Evolutionary conservation across 1,140 invertebrate genomes (phyloP).

Genomic region (Anastrepha obliqua): DNA sequence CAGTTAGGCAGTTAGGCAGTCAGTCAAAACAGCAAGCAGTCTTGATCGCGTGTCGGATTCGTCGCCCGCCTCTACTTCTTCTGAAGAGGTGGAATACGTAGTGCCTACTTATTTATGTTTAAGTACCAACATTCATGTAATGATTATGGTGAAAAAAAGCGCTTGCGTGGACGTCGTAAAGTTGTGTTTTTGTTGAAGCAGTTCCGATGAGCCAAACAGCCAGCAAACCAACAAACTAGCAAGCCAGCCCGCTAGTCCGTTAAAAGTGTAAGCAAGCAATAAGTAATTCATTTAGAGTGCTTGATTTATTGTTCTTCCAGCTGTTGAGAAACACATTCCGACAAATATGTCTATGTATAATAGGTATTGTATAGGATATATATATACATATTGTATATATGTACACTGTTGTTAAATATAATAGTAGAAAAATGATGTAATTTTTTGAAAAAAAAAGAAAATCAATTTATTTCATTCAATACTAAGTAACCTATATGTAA

Average conservation of each 20-base stretch:
- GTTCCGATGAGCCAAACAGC: neutral
- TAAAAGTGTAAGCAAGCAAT: constrained; percentile 1
- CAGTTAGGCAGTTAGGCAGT: neutral
- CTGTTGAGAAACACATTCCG: constrained; percentile 11
- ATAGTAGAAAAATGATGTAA: too few relatives aligned
- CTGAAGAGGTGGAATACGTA: neutral
- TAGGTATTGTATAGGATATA: too few relatives aligned
- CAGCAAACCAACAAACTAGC: neutral
- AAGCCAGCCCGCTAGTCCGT: neutral
- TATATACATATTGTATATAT: too few relatives aligned
- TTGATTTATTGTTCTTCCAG: constrained; percentile 46
- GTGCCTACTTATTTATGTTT: constrained; percentile 11
- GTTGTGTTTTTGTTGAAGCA: neutral
- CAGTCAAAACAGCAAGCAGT: neutral
- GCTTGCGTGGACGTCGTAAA: neutral
- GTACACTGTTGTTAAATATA: too few relatives aligned
- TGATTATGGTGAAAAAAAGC: constrained; percentile 7
- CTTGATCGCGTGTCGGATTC: neutral
- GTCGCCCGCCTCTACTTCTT: neutral
- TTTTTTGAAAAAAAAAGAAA: too few relatives aligned
- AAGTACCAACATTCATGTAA: constrained; percentile 12
- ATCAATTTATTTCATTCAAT: too few relatives aligned
- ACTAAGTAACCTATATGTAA: too few relatives aligned
- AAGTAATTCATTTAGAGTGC: constrained; percentile 19
- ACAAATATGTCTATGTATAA: neutral